Percentiles rank a stretch among this genome's conserved stretches.
phyloP scores from a whole-genome alignment of 2,113 vertebrate species.

The Prunella himalayana region DNA sequence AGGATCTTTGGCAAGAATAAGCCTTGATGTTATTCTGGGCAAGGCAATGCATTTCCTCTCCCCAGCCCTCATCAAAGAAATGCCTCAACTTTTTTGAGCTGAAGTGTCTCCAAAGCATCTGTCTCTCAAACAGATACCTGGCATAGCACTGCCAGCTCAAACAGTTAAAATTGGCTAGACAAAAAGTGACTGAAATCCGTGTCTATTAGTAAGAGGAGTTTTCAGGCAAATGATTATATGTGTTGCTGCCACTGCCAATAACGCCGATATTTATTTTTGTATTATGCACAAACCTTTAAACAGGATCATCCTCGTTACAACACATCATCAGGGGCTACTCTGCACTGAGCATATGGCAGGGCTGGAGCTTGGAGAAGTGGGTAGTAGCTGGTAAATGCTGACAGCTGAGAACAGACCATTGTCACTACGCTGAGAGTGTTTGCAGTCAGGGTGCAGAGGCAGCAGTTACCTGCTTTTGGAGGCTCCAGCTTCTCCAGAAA shows the following conservation, averaged over 20 bases:
- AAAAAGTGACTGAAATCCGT: conserved; percentile 1
- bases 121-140: conserved; percentile 44
- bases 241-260: not conserved
- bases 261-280: not conserved
- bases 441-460: not conserved
- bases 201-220: not conserved
- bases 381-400: not conserved
- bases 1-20: not conserved
- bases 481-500: not conserved
- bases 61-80: conserved; percentile 10
- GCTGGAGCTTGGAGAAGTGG: not conserved
- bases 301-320: not conserved
- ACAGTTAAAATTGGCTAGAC: conserved; percentile 33
- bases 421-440: not conserved
- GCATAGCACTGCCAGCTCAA: conserved; percentile 13
- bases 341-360: not conserved
- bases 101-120: conserved; percentile 54
- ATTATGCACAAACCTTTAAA: not conserved
- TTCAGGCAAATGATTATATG: not conserved
- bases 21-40: conserved; percentile 30
- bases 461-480: conserved; percentile 31
- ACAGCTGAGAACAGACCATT: not conserved
- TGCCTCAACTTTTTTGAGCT: conserved; percentile 37
- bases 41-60: conserved; percentile 7
- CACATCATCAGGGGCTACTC: conserved; percentile 29